Evolutionary conservation across 2,888 invertebrate genomes (phyloP).

Genomic region (Agrochola circellaris): DNA sequence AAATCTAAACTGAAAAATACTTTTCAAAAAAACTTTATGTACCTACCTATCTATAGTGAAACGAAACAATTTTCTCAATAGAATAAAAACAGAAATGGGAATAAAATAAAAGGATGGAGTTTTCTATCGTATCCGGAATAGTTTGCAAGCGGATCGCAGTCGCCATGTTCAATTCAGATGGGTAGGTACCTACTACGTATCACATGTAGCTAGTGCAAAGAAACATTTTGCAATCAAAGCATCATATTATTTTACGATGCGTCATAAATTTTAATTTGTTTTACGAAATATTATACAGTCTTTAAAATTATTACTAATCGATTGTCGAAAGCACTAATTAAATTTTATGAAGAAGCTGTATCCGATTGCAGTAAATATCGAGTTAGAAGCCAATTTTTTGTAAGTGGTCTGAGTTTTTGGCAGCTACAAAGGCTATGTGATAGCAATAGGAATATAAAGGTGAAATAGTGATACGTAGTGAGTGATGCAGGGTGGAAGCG

Average conservation of each 20-base stretch:
- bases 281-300: conserved; percentile 34
- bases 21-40: conserved; percentile 39
- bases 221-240: conserved; percentile 47
- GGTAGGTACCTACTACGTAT: conserved; percentile 76
- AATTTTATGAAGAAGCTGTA: conserved; percentile 37
- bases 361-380: conserved; percentile 28
- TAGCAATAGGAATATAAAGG: conserved; percentile 66
- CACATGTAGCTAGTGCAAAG: conserved; percentile 11
- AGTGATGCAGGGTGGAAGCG: conserved; percentile 83
- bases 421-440: neutral
- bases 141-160: conserved; percentile 88
- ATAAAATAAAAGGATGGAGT: conserved; percentile 87
- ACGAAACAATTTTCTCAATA: conserved; percentile 83
- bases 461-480: conserved; percentile 74
- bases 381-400: neutral
- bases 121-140: conserved; percentile 87
- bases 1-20: conserved; percentile 19
- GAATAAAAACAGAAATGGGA: conserved; percentile 85
- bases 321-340: conserved; percentile 36
- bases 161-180: conserved; percentile 83
- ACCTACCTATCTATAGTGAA: conserved; percentile 58
- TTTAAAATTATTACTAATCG: conserved; percentile 31
- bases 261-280: conserved; percentile 51
- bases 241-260: conserved; percentile 46
- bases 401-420: neutral